Conservation (phyloP, 2,113 vertebrate genomes). For the Helogale parvula region DNA sequence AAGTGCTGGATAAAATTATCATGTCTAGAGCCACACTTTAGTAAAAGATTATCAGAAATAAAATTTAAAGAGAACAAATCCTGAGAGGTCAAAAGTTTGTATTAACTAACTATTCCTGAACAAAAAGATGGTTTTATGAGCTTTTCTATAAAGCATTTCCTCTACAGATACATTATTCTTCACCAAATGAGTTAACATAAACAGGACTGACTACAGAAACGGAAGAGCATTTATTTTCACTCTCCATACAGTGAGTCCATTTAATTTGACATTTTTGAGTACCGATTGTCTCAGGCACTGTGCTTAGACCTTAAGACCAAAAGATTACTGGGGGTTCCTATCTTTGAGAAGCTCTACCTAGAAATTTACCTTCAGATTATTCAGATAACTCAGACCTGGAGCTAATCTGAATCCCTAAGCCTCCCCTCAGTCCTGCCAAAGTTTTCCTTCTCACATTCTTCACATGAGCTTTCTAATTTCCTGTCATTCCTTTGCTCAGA, state of each 20-base stretch:
- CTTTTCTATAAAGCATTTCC: background rate
- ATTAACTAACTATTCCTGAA: conserved; percentile 2
- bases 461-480: conserved; percentile 49
- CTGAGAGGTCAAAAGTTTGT: conserved; percentile 1
- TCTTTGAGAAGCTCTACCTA: conserved; percentile 8
- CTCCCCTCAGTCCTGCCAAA: background rate
- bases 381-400: background rate
- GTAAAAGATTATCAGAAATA: conserved; percentile 11
- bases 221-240: conserved; percentile 1
- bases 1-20: conserved; percentile 15
- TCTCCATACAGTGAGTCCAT: background rate
- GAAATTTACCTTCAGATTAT: conserved; percentile 44
- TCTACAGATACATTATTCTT: background rate
- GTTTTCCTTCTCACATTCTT: conserved; percentile 19
- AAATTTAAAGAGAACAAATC: conserved; percentile 49
- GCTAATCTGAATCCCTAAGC: conserved; percentile 26
- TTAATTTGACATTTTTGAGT: conserved; percentile 18
- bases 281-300: background rate
- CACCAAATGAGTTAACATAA: conserved; percentile 40
- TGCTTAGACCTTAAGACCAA: background rate
- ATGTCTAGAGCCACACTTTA: background rate
- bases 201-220: conserved; percentile 5
- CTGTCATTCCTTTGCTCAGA: conserved; percentile 44
- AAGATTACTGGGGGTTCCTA: background rate
- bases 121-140: background rate